phyloP scores from a whole-genome alignment of 2,797 vertebrate species.

The Pteropus rufus region DNA sequence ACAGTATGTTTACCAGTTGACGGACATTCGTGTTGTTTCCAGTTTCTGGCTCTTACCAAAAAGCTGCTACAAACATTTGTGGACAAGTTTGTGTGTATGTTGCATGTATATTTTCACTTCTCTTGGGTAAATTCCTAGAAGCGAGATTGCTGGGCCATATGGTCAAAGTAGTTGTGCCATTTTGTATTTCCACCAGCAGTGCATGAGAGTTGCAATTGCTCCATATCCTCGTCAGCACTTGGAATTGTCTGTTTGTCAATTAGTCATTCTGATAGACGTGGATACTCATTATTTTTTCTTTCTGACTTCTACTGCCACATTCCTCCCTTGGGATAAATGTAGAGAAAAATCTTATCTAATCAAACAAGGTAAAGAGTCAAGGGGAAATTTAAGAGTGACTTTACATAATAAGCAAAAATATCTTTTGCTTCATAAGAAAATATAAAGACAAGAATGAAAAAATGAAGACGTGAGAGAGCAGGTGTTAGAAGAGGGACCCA shows the following conservation, averaged over 20 bases:
- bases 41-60: neutral
- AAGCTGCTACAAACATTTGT: neutral
- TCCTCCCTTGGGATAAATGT: neutral
- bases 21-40: neutral
- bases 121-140: neutral
- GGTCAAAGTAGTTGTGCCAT: neutral
- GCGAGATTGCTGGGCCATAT: neutral
- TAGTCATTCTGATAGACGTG: neutral
- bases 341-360: slow-evolving; percentile 15
- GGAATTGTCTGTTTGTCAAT: neutral
- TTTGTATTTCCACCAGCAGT: neutral
- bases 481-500: neutral
- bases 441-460: neutral
- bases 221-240: neutral
- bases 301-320: neutral
- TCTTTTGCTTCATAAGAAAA: slow-evolving; percentile 14
- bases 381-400: neutral
- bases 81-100: neutral
- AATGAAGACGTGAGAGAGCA: neutral
- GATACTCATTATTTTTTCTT: neutral
- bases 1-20: no score
- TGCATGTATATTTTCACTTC: neutral
- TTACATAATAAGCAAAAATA: neutral
- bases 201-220: neutral
- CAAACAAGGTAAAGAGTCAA: neutral